phyloP scores from a whole-genome alignment of 2,888 invertebrate genomes.

The Volucella inflata region DNA sequence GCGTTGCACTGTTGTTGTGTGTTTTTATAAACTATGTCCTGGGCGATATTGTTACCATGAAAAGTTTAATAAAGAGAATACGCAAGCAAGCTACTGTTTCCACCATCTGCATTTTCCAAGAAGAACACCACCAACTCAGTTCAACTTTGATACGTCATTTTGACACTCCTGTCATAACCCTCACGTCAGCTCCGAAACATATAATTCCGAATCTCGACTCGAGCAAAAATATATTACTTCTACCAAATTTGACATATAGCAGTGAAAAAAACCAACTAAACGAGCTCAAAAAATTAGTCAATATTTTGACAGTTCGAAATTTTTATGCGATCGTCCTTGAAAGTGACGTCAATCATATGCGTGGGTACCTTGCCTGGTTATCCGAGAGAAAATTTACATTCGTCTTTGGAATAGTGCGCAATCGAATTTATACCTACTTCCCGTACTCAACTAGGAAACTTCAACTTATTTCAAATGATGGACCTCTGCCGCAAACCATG shows the following conservation, averaged over 20 bases:
- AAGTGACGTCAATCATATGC: neutral
- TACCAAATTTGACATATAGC: neutral
- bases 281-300: neutral
- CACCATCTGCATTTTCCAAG: neutral
- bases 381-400: conserved; percentile 13
- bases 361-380: neutral
- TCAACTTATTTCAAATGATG: neutral
- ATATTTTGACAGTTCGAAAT: neutral
- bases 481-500: conserved; percentile 5
- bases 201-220: neutral
- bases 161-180: neutral
- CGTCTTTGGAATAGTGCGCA: conserved; percentile 22
- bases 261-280: neutral
- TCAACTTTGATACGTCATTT: neutral
- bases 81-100: neutral
- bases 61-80: neutral
- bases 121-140: neutral
- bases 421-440: neutral
- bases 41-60: neutral
- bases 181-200: neutral
- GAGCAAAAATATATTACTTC: neutral
- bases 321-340: neutral
- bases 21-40: neutral
- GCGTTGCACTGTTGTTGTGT: neutral
- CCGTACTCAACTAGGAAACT: conserved; percentile 6